Evolutionary conservation across 1,140 invertebrate genomes (phyloP), one percentile per base, ranked within the genome.

Genomic region (Drosophila simulans): DNA sequence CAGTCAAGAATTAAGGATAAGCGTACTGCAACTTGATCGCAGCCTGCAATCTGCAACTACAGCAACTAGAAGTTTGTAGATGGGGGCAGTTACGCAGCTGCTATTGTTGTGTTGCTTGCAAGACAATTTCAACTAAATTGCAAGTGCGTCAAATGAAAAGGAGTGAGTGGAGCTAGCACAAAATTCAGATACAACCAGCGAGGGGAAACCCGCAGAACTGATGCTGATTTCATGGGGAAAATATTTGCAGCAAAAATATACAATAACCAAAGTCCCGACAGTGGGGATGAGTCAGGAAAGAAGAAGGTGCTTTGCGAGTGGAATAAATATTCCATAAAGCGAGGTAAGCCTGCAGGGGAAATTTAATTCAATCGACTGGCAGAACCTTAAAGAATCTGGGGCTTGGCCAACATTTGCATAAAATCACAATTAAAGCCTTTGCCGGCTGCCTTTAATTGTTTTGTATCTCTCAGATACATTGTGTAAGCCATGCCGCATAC

Each of bases 391-490:
- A 49, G 48, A 60, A 40, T 55, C 25, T 62, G n/a, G 35, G 60
- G 60, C n/a, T 65, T 10, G 45, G 17, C 35, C 4, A 43, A 37
- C 45, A 85, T 85, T 73, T 75, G 25, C 82, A 86, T 86, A 68
- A 76, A 86, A 79, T 74, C 80, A 63, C 75, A 82, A 82, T 88
- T 86, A 82, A 70, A 70, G 66, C 63, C 54, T 51, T 76, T 54
- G 52, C 62, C 63, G 37, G 71, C 27, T 31, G 37, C 58, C 62
- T 75, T 82, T 79, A 86, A 86, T 86, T 68, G 69, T 53, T 52
- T 64, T 62, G 83, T 79, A 88, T 82, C 83, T 76, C 74, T 7
- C 69, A 79, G 70, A 79, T 88, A 76, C 60, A 82, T 52, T 82
- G 74, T 84, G 65, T 66, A 72, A 80, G 66, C 64, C 49, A 69